phyloP scores from a whole-genome alignment of 2,888 invertebrate genomes.

The Allacma fusca region DNA sequence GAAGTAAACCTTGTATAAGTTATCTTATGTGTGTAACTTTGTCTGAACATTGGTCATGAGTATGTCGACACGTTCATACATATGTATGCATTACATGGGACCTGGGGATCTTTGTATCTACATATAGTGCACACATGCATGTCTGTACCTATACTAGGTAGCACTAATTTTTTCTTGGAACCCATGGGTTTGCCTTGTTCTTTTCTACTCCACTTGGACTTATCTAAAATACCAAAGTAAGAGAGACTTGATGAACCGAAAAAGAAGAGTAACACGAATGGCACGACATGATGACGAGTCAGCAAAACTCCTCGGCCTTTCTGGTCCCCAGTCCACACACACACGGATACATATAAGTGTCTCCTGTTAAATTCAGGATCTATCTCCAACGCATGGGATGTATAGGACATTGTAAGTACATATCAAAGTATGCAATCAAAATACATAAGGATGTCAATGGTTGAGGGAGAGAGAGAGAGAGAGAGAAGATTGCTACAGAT shows the following conservation, averaged over 20 bases:
- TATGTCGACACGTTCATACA: neutral
- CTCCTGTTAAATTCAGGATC: too few relatives aligned
- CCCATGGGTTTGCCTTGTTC: neutral
- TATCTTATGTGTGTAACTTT: neutral
- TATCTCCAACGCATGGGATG: too few relatives aligned
- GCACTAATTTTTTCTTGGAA: neutral
- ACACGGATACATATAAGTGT: neutral
- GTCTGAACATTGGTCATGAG: neutral
- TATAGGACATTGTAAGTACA: too few relatives aligned
- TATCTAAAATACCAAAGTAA: neutral
- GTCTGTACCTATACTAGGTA: neutral
- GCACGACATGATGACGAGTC: conserved; percentile 37
- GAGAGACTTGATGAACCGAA: conserved; percentile 38
- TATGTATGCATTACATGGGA: neutral
- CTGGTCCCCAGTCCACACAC: neutral
- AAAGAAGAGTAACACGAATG: conserved; percentile 34
- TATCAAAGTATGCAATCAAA: too few relatives aligned
- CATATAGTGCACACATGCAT: too few relatives aligned
- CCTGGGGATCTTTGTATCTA: too few relatives aligned
- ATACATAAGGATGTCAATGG: too few relatives aligned
- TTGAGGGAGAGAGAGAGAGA: too few relatives aligned
- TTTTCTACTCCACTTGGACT: conserved; percentile 7
- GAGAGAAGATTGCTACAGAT: neutral
- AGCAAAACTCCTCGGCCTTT: conserved; percentile 11
- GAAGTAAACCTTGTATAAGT: too few relatives aligned